Evolutionary conservation across 2,113 vertebrate genomes (phyloP).

Genomic region (Poicephalus gulielmi): DNA sequence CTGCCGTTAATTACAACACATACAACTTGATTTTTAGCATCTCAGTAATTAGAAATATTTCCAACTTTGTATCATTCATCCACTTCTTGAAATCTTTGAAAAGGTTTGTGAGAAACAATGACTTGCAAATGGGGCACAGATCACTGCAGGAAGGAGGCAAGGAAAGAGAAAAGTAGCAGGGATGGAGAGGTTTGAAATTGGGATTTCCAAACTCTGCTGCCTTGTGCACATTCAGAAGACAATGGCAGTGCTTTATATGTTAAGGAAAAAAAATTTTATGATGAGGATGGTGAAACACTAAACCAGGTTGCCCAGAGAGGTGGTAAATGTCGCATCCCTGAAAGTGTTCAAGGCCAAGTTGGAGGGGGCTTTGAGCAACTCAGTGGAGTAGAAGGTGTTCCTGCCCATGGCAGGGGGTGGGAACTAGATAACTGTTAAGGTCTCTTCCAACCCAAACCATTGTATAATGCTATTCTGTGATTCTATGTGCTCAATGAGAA

Average conservation of each 20-base stretch:
- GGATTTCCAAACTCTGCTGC: neutral
- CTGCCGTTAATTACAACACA: neutral
- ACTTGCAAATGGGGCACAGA: neutral
- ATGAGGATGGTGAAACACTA: neutral
- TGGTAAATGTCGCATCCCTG: neutral
- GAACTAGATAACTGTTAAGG: neutral
- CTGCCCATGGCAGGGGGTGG: neutral
- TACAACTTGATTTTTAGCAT: neutral
- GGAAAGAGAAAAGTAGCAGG: neutral
- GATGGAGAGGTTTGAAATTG: neutral
- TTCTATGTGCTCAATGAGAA: too few species aligned
- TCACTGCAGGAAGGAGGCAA: neutral
- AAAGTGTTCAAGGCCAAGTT: neutral
- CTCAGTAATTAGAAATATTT: neutral
- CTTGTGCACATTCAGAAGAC: neutral
- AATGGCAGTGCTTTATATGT: neutral
- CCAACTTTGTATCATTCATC: neutral
- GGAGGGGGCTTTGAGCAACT: accelerated
- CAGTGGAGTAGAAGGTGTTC: neutral
- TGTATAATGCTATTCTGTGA: neutral
- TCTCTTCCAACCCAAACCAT: neutral
- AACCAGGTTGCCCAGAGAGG: neutral
- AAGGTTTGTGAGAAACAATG: neutral
- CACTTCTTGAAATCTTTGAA: neutral
- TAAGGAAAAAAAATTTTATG: neutral